A percentile compares a stretch with the other conserved stretches of the same genome.
Evolutionary conservation across 2,113 vertebrate genomes (phyloP).

Genomic region (Oryzias javanicus): DNA sequence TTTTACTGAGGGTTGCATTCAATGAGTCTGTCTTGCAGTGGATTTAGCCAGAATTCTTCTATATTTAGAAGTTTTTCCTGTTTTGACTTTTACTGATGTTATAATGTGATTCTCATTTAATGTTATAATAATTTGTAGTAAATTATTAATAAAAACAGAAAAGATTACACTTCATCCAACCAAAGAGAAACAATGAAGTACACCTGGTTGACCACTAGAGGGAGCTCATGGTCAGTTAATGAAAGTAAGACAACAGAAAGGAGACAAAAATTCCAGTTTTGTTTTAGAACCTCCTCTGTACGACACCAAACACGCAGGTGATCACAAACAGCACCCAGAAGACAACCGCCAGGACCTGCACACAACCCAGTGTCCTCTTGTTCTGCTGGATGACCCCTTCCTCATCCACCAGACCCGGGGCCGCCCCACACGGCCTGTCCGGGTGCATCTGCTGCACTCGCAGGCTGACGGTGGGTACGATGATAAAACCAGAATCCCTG

Average conservation of each 20-base stretch:
- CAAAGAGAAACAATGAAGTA: not conserved
- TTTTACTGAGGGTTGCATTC: no score
- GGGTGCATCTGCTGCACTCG: constrained; percentile 77
- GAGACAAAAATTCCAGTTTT: not conserved
- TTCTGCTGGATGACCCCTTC: constrained; percentile 58
- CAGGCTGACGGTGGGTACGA: constrained; percentile 80
- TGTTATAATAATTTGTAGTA: no score
- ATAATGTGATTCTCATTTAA: no score
- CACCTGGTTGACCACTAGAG: constrained; percentile 48
- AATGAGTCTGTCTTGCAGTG: no score
- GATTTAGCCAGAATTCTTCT: no score
- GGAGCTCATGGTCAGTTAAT: constrained; percentile 29
- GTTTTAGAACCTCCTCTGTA: constrained; percentile 50
- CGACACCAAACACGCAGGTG: constrained; percentile 70
- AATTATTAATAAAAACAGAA: not conserved
- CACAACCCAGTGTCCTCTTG: constrained; percentile 59
- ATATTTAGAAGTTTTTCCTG: no score
- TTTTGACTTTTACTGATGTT: no score
- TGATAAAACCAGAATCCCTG: constrained; percentile 71
- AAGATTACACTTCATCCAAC: no score
- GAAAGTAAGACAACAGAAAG: not conserved
- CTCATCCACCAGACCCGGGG: constrained; percentile 34
- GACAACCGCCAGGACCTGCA: constrained; percentile 72
- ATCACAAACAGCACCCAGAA: constrained; percentile 78
- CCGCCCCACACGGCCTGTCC: constrained; percentile 1